Base-by-base conservation (phyloP, 2,888 invertebrate genomes). In the Campaea margaritaria region DNA sequence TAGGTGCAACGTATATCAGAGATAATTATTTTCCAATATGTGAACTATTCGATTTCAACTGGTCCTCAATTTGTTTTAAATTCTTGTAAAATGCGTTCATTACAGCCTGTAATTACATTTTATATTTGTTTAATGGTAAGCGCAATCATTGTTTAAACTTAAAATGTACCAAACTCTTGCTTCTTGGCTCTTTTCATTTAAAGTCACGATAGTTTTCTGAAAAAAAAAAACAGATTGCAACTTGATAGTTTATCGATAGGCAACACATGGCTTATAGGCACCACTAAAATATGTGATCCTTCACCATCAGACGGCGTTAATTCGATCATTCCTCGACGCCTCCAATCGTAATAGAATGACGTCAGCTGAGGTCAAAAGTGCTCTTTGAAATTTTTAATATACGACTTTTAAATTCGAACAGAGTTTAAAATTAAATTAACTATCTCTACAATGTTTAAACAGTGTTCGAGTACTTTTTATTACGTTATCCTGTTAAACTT, bases 381-480 rank as follows among this genome's bases (percentile, higher is more conserved):
- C 82, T 80, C 77, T 59, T 76, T 82, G 81, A 84, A 82, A 88
- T 81, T 85, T 79, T 83, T 77, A 87, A 91, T 88, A 86, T 89
- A 89, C 77, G 84, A 72, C 75, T 76, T 83, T 88, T 89, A 83
- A 87, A 88, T 83, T 81, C 65, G 65, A 75, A 70, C 73, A 16
- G 31, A 77, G 68, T 82, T 86, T 81, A 80, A 84, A 84, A 83
- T 87, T 80, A 72, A 81, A 83, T 82, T 78, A 72, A 70, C 72
- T 70, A 67, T 68, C 62, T 63, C 61, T 61, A 62, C 64, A 62
- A 50, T 63, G 65, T 65, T 58, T 42, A 58, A 60, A 63, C 64
- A 53, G 16, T 44, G 61, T 56, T 56, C 28, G 51, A 51, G 36
- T 15, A 57, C 57, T 59, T 64, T 62, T 67, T 65, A 62, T 65